Base-by-base conservation (phyloP, 2,797 vertebrate genomes). In the Semotilus atromaculatus region DNA sequence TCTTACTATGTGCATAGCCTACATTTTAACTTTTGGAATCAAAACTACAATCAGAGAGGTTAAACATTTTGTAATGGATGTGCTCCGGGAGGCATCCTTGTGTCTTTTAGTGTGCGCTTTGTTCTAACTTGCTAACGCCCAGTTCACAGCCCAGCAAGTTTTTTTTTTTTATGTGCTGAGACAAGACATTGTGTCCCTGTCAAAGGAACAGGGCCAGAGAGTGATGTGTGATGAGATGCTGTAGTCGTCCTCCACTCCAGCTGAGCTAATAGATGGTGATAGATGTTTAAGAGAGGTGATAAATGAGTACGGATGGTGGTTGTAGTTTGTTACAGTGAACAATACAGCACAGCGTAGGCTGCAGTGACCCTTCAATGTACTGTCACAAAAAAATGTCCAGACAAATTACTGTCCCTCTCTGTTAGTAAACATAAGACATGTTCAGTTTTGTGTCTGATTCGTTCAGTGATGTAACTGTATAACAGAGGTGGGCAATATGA, bases 141-240 rank as follows among this genome's bases (percentile, higher is more conserved):
- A 13, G 58, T 79, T 80, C 16, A 38, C 40, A 71, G 36, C 66
- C 51, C 43, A 48, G 67, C 66, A 29, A 70, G 85, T 45, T 81
- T 18, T 45, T 13, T 43, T 16, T 48, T 48, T 73, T 66, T 60
- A 72, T 81, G 77, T 78, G 81, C 60, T 70, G 73, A 84, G 77
- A 77, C 71, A 79, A 78, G 75, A 78, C 73, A n/a, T 26, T 85
- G 67, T 81, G 84, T 86, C 81, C 81, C 84, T 74, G 81, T 86
- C 81, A 74, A 58, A 43, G n/a, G 29, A 82, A 74, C 43, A 40
- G 71, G 58, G 71, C 51, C 40, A 34, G 43, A 38, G 62, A 78
- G 85, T 83, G 86, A 87, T 85, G 82, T 84, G 74, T 84, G 79
- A 80, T 79, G 77, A 83, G 82, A 80, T 55, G 66, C 60, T 8